Base-by-base conservation (phyloP, 1,140 invertebrate genomes). In the Sinella curviseta region DNA sequence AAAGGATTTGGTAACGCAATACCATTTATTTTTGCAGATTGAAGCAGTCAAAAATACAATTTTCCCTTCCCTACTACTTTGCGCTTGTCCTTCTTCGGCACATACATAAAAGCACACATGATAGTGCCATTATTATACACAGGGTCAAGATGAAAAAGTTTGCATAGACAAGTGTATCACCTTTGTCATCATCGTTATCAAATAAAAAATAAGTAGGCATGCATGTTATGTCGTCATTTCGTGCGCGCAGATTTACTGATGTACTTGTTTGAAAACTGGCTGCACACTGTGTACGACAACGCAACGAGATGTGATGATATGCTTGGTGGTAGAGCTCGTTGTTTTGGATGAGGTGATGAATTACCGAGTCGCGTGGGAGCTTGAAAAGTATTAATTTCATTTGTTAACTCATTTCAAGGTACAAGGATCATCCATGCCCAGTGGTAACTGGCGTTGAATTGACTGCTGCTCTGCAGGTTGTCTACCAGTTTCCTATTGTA, bases 301-400 rank as follows among this genome's bases (percentile, higher is more conserved):
- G 20, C 39, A 48, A 48, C 39, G 57, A 70, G 65, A 70, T 70
- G 65, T 70, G 65, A 14, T 70, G 65, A 70, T 30, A 70, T 70
- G 16, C 57, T 12, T 20, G 20, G 39, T 65, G 65, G 65, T 33
- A 70, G 3, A 33, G 31, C 31, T 14, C n/a, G 65, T 70, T 65
- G 57, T 65, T 20, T 48, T 20, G 57, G 57, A 70, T 31, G 26
- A 70, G 30, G 65, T 70, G 65, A 70, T 70, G 65, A 70, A 70
- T 70, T 70, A 24, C 65, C 8, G 65, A 24, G 65, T 70, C 65
- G 65, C 24, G 65, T 70, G 30, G 65, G 65, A 70, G 26, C 65
- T 70, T 16, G 65, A 70, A 70, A 70, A 70, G 65, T 70, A 70
- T 70, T 70, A 70, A 70, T 70, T 70, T 70, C 65, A 70, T 70